These are phyloP conservation scores for Cranoglanis bouderius DNA, from an alignment of 2,113 vertebrate species.

Conservation along the genomic window DNA sequence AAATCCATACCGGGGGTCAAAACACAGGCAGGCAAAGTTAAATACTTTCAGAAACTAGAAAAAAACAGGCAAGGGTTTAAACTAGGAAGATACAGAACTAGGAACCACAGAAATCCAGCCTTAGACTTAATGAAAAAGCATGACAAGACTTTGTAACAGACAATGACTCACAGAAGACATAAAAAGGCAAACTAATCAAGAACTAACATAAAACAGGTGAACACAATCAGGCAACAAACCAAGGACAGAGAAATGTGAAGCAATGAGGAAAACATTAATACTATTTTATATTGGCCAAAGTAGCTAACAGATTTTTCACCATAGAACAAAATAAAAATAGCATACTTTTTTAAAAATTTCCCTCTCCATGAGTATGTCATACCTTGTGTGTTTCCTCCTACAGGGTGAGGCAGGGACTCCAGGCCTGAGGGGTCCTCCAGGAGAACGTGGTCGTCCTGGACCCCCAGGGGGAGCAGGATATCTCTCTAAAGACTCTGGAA, in stretches of 20 bases:
- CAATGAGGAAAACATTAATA: not conserved
- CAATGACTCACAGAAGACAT: not conserved
- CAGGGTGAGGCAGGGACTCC: slow-evolving; percentile 85
- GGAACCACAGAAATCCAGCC: not conserved
- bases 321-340: not conserved
- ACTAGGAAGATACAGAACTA: not conserved
- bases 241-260: not conserved
- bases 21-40: not conserved
- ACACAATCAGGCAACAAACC: not conserved
- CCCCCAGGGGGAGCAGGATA: slow-evolving; percentile 79
- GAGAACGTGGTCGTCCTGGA: slow-evolving; percentile 89
- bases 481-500: slow-evolving; percentile 80
- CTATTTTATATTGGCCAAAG: not conserved
- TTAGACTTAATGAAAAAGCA: not conserved
- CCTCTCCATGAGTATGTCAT: not conserved
- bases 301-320: not conserved
- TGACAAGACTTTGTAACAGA: not conserved
- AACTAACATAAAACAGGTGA: not conserved
- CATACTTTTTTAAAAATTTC: not conserved
- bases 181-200: not conserved
- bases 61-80: not conserved
- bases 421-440: slow-evolving; percentile 81
- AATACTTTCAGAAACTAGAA: not conserved
- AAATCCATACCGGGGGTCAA: not conserved
- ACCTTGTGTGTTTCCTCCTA: not conserved